A percentile compares a stretch with the other conserved stretches of the same genome.
Conservation (phyloP, 2,113 vertebrate genomes). For the Lampris megalopsis region DNA sequence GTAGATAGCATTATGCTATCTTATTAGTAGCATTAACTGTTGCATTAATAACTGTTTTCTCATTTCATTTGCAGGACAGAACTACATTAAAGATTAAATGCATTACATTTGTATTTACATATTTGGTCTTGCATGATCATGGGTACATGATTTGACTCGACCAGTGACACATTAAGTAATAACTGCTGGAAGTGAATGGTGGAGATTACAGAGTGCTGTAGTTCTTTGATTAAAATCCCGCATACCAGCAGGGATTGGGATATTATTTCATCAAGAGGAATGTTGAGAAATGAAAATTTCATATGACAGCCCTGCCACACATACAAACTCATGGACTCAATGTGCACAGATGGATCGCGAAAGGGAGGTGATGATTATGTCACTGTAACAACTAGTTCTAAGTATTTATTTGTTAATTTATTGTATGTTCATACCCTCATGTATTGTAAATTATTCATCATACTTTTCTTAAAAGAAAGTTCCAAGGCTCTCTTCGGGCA, state of each 20-base stretch:
- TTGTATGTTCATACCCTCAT: not conserved
- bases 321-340: not conserved
- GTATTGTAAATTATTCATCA: slow-evolving; percentile 6
- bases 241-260: not conserved
- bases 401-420: slow-evolving; percentile 9
- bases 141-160: not conserved
- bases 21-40: not conserved
- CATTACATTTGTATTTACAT: not conserved
- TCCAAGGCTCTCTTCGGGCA: too few relatives aligned
- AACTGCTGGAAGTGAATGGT: not conserved
- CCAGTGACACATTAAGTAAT: not conserved
- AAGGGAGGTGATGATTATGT: not conserved
- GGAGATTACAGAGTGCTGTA: not conserved
- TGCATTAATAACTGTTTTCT: not conserved
- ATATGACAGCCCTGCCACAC: slow-evolving; percentile 18
- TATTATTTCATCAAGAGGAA: not conserved
- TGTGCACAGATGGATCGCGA: not conserved
- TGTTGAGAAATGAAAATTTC: not conserved
- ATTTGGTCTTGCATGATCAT: not conserved
- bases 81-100: not conserved
- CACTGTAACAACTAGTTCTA: not conserved
- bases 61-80: not conserved
- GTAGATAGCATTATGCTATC: too few relatives aligned
- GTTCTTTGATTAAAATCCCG: not conserved
- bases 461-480: not conserved